Percentiles rank a stretch among this genome's conserved stretches.
phyloP scores from a whole-genome alignment of 2,888 invertebrate genomes.

The Latheticus oryzae region DNA sequence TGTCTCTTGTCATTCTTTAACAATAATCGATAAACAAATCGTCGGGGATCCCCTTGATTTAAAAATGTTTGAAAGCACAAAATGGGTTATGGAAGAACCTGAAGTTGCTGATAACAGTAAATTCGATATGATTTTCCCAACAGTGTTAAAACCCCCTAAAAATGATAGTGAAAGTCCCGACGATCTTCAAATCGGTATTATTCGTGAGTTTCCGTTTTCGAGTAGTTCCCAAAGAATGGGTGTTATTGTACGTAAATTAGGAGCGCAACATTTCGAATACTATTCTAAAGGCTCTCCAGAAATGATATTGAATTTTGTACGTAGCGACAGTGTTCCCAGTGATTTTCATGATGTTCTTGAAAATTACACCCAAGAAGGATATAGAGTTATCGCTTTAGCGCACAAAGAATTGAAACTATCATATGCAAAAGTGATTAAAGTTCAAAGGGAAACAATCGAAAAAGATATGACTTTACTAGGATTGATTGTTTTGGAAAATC shows the following conservation, averaged over 20 bases:
- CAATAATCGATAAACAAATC: conserved; percentile 86
- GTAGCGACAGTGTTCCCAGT: conserved; percentile 80
- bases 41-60: conserved; percentile 96
- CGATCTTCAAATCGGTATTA: conserved; percentile 74
- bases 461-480: conserved; percentile 85
- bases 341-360: conserved; percentile 83
- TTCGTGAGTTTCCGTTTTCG: conserved; percentile 80
- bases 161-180: conserved; percentile 58
- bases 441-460: conserved; percentile 84
- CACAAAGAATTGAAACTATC: conserved; percentile 77
- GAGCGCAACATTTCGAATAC: conserved; percentile 63
- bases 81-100: conserved; percentile 90
- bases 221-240: conserved; percentile 91
- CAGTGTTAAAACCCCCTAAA: conserved; percentile 78
- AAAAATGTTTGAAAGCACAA: conserved; percentile 97
- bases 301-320: conserved; percentile 84
- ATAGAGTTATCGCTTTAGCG: conserved; percentile 91
- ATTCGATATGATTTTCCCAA: conserved; percentile 89
- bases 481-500: conserved; percentile 94
- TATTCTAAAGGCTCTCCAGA: conserved; percentile 85
- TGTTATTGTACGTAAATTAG: conserved; percentile 83
- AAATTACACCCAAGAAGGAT: conserved; percentile 91
- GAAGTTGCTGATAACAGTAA: conserved; percentile 85
- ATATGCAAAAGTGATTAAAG: conserved; percentile 79
- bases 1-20: conserved; percentile 94